Base-by-base conservation (phyloP, 2,888 invertebrate genomes). In the Drosophila cracens region DNA sequence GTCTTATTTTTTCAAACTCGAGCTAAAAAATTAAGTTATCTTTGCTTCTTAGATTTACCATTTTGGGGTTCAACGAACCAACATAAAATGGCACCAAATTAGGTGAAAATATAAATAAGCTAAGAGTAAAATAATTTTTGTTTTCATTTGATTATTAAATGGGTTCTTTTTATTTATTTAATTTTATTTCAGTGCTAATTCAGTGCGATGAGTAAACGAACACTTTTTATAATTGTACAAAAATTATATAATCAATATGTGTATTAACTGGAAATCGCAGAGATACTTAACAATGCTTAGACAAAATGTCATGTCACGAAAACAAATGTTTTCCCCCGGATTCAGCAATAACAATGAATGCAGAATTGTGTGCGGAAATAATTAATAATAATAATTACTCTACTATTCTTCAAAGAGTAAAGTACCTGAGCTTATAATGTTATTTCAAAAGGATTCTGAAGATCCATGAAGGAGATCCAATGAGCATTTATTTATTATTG, bases 71-170 rank as follows among this genome's bases (percentile, higher is more conserved):
- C 79, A 76, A 69, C 46, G 73, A 76, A 73, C 81, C 56, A 51
- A 46, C 43, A 36, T 18, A 58, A 36, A 54, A 49, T 25, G 8
- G 1, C 25, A 31, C 18, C 25, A 60, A 78, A 61, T 60, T 79
- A 11, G 81, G 81, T 81, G 71, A 60, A 76, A 65, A 79, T 76
- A 68, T 76, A 54, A 81, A 81, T 74, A 51, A 38, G 11, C 36
- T 34, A 11, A 40, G 29, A 40, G 7, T 27, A 34, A 46, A 67
- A 43, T 70, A 8, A 61, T 40, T 65, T 49, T 31, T 38, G 13
- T 21, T 36, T 46, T 8, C 16, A 31, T 49, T 25, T 3, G 10
- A 27, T 48, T n/a, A 31, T 4, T 31, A 13, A 48, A 53, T 16
- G 25, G 10, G n/a, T 0, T 18, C 25, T 11, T 34, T 51, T 31